Base-by-base conservation (phyloP, 2,113 vertebrate species). In the Deroptyus accipitrinus region DNA sequence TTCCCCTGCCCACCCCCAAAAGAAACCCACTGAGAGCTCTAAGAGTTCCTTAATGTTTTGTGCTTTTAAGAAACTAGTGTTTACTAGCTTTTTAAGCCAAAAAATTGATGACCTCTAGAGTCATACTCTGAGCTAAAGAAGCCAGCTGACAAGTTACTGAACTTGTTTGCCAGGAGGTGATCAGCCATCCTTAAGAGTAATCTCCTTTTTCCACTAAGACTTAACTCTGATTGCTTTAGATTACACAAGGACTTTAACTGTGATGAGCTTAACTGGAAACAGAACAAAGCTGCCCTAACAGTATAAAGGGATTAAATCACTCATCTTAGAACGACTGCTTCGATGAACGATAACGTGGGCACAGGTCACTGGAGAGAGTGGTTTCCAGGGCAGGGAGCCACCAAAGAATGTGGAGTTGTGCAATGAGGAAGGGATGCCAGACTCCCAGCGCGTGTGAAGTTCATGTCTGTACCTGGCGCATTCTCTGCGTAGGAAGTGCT, bases 241-340 rank as follows among this genome's bases (percentile, higher is more conserved):
- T 93, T 81, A 86, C 92, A 87, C 66, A n/a, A 89, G 95, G 63
- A 66, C 77, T 68, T 85, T 59, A 64, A 42, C 62, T 73, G 80
- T 62, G 79, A 88, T 88, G 95, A 93, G 92, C 85, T 93, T 95
- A 94, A 81, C 94, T 96, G 90, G 91, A 86, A 92, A 31, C 86
- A 87, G 95, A 94, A 79, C 95, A 92, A 86, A 95, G 93, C 83
- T 89, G 86, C 68, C 74, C 81, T 30, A 42, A 49, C 55, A 67
- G 94, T 23, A 12, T 78, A 27, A 86, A 93, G 80, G 88, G 92
- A 75, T 93, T 77, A 92, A 90, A 90, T 95, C 87, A 66, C 84
- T 80, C 84, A 3, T 92, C 82, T 85, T 33, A n/a, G 61, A 69
- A 49, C 41, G 69, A 37, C 62, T 55, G 82, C 73, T 75, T 44